These are phyloP conservation scores for Ischnura elegans DNA, from an alignment of 2,888 invertebrate species.

Conservation along the genomic window DNA sequence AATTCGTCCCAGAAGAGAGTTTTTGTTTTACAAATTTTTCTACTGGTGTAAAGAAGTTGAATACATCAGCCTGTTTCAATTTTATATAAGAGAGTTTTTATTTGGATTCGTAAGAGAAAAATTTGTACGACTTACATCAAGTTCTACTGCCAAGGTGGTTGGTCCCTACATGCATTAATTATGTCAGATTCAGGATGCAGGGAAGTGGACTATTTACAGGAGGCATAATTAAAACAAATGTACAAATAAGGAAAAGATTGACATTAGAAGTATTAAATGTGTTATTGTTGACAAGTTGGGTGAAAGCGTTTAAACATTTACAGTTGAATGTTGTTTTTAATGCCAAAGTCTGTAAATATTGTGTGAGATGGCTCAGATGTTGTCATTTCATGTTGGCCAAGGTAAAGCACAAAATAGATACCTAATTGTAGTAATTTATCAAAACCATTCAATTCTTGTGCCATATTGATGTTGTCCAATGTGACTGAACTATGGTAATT, in stretches of 20 bases:
- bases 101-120: slow-evolving; percentile 52
- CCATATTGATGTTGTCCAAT: slow-evolving; percentile 63
- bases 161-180: background rate
- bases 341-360: slow-evolving; percentile 62
- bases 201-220: background rate
- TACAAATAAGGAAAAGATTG: slow-evolving; percentile 51
- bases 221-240: slow-evolving; percentile 51
- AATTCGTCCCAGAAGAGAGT: slow-evolving; percentile 59
- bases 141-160: slow-evolving; percentile 51
- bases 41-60: slow-evolving; percentile 53
- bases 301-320: slow-evolving; percentile 42
- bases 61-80: slow-evolving; percentile 57
- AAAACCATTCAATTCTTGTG: slow-evolving; percentile 54
- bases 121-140: slow-evolving; percentile 55
- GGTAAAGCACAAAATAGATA: slow-evolving; percentile 40
- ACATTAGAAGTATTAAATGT: slow-evolving; percentile 38
- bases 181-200: background rate
- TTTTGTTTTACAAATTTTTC: slow-evolving; percentile 61
- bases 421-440: slow-evolving; percentile 56
- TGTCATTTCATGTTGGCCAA: slow-evolving; percentile 54
- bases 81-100: slow-evolving; percentile 63
- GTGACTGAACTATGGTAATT: slow-evolving; percentile 52
- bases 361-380: background rate
- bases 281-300: slow-evolving; percentile 58
- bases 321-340: slow-evolving; percentile 55